A percentile compares a stretch with the other conserved stretches of the same genome.
Conservation (phyloP, 2,888 invertebrate genomes). For the Meteorus cinctellus region DNA sequence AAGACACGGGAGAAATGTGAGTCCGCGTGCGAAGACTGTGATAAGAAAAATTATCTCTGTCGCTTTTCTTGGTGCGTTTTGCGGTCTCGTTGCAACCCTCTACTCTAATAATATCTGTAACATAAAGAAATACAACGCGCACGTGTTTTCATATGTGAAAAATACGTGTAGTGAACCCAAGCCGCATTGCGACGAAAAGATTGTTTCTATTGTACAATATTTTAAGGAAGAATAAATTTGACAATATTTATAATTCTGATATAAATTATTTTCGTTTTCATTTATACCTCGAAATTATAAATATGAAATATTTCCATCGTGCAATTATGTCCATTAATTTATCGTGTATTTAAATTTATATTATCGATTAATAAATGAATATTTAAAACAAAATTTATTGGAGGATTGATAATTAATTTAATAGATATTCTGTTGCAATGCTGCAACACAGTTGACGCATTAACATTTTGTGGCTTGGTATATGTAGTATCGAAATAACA, state of each 20-base stretch:
- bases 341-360: too few species aligned
- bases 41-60: constrained; percentile 31
- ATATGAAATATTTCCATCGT: neutral
- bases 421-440: constrained; percentile 7
- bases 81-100: neutral
- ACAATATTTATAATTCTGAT: too few species aligned
- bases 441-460: neutral
- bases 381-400: neutral
- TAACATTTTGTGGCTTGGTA: constrained; percentile 10
- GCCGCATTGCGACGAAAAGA: constrained; percentile 19
- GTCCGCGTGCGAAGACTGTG: constrained; percentile 3
- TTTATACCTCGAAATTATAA: constrained; percentile 12
- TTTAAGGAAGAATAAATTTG: too few species aligned
- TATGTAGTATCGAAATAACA: constrained; percentile 2
- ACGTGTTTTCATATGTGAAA: constrained; percentile 33
- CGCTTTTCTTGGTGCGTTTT: neutral
- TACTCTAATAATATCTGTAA: neutral
- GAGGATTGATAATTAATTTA: neutral
- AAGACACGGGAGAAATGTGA: neutral
- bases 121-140: constrained; percentile 21
- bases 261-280: neutral
- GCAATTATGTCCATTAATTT: too few species aligned
- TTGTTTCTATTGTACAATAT: neutral
- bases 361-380: neutral
- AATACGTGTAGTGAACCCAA: neutral